A percentile compares a stretch with the other conserved stretches of the same genome.
Evolutionary conservation across 1,140 invertebrate species (phyloP).

Genomic region (Pseudomyrmex sp.): DNA sequence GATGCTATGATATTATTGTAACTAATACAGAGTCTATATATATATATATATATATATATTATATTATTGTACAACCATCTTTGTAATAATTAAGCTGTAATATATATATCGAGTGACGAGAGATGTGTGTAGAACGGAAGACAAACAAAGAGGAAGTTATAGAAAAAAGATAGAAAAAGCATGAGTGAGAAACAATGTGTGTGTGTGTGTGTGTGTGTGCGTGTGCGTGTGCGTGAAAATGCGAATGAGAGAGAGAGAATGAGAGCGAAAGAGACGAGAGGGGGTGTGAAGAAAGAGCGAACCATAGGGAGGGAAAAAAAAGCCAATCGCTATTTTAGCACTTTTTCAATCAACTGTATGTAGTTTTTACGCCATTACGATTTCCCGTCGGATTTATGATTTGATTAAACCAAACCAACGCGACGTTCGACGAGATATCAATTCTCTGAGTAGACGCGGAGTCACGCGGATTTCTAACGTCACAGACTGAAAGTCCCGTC

Average conservation of each 20-base stretch:
- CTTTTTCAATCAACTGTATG: constrained; percentile 73
- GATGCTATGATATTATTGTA: constrained; percentile 80
- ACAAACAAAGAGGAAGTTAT: constrained; percentile 59
- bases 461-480: not conserved
- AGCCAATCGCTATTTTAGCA: constrained; percentile 79
- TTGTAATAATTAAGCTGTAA: constrained; percentile 79
- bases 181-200: constrained; percentile 18
- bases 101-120: constrained; percentile 59
- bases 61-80: constrained; percentile 81
- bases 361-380: constrained; percentile 65
- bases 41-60: constrained; percentile 60
- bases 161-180: constrained; percentile 24
- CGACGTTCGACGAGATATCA: constrained; percentile 43
- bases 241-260: constrained; percentile 11
- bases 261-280: not conserved
- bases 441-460: constrained; percentile 25
- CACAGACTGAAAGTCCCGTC: constrained; percentile 4
- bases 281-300: constrained; percentile 47
- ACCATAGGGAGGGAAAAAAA: constrained; percentile 56
- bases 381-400: constrained; percentile 40
- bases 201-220: not conserved
- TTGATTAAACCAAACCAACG: constrained; percentile 40
- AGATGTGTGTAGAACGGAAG: constrained; percentile 30
- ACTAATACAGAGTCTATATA: constrained; percentile 82
- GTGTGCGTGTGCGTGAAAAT: constrained; percentile 3